Percentiles rank a stretch among this genome's conserved stretches.
phyloP scores from a whole-genome alignment of 2,888 invertebrate genomes.

The Elegia similella region DNA sequence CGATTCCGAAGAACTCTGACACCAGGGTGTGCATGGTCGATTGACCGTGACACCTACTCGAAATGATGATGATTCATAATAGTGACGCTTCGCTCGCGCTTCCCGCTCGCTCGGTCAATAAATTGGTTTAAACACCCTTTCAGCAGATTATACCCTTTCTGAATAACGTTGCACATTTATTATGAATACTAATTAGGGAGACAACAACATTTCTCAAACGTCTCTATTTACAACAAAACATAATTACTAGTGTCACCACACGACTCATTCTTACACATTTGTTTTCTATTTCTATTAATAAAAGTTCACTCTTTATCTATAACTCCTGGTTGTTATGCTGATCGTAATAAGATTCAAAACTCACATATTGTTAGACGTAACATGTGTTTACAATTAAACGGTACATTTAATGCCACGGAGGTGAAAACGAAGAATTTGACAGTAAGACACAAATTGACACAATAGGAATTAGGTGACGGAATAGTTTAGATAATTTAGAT shows the following conservation, averaged over 20 bases:
- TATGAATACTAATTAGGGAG: constrained; percentile 10
- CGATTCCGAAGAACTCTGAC: too few relatives aligned
- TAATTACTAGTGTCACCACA: constrained; percentile 11
- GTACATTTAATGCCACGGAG: constrained; percentile 53
- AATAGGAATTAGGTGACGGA: not conserved
- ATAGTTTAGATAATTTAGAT: not conserved
- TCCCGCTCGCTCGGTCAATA: too few relatives aligned
- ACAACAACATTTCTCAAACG: constrained; percentile 16
- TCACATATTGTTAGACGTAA: not conserved
- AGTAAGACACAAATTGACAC: not conserved
- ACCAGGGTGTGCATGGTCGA: too few relatives aligned
- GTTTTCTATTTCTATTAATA: constrained; percentile 18
- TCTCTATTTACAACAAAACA: constrained; percentile 22
- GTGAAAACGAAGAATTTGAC: constrained; percentile 34
- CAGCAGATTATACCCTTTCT: too few relatives aligned
- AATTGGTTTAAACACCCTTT: too few relatives aligned
- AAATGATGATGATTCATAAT: too few relatives aligned
- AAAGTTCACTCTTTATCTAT: too few relatives aligned
- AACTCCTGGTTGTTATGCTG: too few relatives aligned
- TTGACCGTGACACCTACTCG: too few relatives aligned
- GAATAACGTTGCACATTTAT: too few relatives aligned
- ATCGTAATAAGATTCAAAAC: not conserved
- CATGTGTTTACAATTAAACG: constrained; percentile 57
- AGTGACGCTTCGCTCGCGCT: too few relatives aligned
- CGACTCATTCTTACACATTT: constrained; percentile 14